Base-by-base conservation (phyloP, 2,113 vertebrate species). In the Accipiter virgatus region DNA sequence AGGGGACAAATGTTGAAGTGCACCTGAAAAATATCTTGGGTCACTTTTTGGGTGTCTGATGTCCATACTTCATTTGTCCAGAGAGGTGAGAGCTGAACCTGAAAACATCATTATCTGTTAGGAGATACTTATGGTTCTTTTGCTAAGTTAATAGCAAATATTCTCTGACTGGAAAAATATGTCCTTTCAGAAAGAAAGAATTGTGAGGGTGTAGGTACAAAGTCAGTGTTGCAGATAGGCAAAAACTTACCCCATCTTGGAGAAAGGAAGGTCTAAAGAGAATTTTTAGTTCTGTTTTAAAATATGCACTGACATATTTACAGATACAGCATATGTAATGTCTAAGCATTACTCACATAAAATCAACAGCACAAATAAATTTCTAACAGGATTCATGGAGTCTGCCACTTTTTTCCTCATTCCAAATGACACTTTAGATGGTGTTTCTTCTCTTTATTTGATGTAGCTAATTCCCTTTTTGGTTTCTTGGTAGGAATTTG, bases 401-500 rank as follows among this genome's bases (percentile, higher is more conserved):
- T 34, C 15, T 72, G 58, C 22, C 20, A 62, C 31, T 32, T 88
- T 84, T 84, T 59, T 68, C 9, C 40, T 86, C 27, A 75, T 90
- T 91, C 55, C 36, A 81, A 59, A 81, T 0, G 12, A 66, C 50
- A 27, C 31, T 78, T 78, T 86, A 48, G 40, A 18, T 85, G 25
- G 9, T 70, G 22, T 86, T 97, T 79, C 43, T 95, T 83, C 78
- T 88, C 36, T 84, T 78, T 10, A 72, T 84, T 71, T 88, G 47
- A 68, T 86, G 73, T 75, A 68, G 40, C 31, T 81, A 79, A 84
- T 81, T 89, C 26, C 6, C 19, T 73, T 95, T 90, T 70, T 4
- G 2, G 43, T 96, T 90, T 90, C 70, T 45, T 86, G 71, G 55
- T 81, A 95, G 63, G 63, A 92, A 92, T 94, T 92, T 86, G 71